Evolutionary conservation across 2,888 invertebrate species (phyloP).

Genomic region (Prenolepis imparis): DNA sequence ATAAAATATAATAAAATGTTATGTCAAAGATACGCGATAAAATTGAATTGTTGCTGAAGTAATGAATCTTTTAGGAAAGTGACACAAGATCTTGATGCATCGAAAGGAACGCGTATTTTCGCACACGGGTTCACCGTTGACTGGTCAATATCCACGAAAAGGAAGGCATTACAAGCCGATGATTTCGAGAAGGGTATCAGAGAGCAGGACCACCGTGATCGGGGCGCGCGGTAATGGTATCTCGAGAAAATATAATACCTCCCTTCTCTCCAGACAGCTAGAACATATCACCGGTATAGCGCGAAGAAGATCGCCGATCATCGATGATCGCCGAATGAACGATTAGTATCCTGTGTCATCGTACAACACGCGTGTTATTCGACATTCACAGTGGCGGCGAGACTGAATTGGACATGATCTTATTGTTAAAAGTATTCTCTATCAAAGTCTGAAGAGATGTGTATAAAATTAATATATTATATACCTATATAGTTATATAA

Average conservation of each 20-base stretch:
- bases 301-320: conserved; percentile 62
- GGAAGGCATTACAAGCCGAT: conserved; percentile 86
- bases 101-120: conserved; percentile 44
- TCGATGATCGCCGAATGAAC: conserved; percentile 82
- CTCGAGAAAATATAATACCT: conserved; percentile 79
- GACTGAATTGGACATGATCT: not conserved
- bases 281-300: conserved; percentile 57
- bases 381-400: conserved; percentile 8
- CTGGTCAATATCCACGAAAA: conserved; percentile 83
- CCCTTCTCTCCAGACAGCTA: conserved; percentile 61
- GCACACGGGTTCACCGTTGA: conserved; percentile 82
- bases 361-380: conserved; percentile 71
- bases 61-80: conserved; percentile 1
- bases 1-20: not conserved
- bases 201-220: conserved; percentile 85
- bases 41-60: not conserved
- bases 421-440: not conserved
- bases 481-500: not conserved
- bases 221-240: conserved; percentile 83
- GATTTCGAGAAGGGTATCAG: conserved; percentile 81
- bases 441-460: not conserved
- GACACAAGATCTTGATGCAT: not conserved
- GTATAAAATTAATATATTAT: not conserved
- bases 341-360: conserved; percentile 85
- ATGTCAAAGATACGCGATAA: not conserved